These are phyloP conservation scores for Anarsia innoxiella DNA, from an alignment of 2,888 invertebrate genomes.

Conservation along the genomic window DNA sequence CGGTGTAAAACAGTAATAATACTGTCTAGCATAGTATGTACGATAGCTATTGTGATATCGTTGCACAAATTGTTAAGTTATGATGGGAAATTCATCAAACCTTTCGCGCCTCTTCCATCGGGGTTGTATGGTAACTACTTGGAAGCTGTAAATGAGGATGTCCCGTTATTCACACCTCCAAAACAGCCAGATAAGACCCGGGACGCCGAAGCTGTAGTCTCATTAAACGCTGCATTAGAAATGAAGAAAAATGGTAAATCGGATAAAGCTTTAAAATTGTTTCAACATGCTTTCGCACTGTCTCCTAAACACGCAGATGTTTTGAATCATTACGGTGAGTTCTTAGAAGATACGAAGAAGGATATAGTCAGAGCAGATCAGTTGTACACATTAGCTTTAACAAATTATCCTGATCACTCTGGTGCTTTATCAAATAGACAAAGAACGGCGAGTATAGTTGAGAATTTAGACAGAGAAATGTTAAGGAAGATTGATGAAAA, in stretches of 20 bases:
- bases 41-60: slow-evolving; percentile 56
- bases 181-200: slow-evolving; percentile 36
- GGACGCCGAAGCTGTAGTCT: slow-evolving; percentile 85
- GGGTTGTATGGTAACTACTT: slow-evolving; percentile 58
- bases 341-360: slow-evolving; percentile 88
- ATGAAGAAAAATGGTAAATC: slow-evolving; percentile 88
- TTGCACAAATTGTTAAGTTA: slow-evolving; percentile 54
- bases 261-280: slow-evolving; percentile 89
- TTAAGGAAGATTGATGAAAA: slow-evolving; percentile 88
- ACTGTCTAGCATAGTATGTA: slow-evolving; percentile 61
- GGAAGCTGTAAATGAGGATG: slow-evolving; percentile 44
- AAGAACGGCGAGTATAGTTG: slow-evolving; percentile 90
- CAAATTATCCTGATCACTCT: slow-evolving; percentile 87
- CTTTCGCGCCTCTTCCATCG: slow-evolving; percentile 61
- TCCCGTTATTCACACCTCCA: slow-evolving; percentile 25
- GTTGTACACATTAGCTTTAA: slow-evolving; percentile 89
- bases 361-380: slow-evolving; percentile 94
- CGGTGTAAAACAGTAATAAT: slow-evolving; percentile 60
- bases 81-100: slow-evolving; percentile 51
- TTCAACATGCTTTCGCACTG: slow-evolving; percentile 92
- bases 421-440: slow-evolving; percentile 87
- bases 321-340: slow-evolving; percentile 93
- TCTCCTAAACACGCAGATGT: slow-evolving; percentile 95
- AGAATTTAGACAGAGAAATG: slow-evolving; percentile 88
- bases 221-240: slow-evolving; percentile 88